These are phyloP conservation scores for Procapra przewalskii DNA, from an alignment of 2,113 vertebrate species.

Conservation along the genomic window DNA sequence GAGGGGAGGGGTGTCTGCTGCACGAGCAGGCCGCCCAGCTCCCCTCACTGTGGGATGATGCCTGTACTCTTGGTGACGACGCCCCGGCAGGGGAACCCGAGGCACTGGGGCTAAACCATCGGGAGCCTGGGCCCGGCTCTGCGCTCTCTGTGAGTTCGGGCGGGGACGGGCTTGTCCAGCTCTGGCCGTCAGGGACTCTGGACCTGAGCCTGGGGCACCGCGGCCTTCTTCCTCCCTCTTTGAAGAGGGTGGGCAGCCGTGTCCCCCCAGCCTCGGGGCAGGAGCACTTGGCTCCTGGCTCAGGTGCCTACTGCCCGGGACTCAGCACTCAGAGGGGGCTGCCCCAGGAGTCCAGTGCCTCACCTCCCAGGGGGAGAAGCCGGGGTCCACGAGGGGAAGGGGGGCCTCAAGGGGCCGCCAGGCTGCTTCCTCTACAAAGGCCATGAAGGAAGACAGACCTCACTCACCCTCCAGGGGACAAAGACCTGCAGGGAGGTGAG, in stretches of 20 bases:
- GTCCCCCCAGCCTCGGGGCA: neutral
- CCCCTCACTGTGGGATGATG: rapidly evolving
- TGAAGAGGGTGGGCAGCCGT: no score
- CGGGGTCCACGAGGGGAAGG: neutral
- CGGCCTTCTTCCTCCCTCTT: neutral
- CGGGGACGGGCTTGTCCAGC: neutral
- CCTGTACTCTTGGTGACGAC: rapidly evolving
- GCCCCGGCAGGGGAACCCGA: rapidly evolving
- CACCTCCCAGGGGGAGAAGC: neutral
- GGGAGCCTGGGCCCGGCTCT: neutral
- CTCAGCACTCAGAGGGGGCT: rapidly evolving
- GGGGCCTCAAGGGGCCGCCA: neutral
- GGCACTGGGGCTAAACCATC: rapidly evolving
- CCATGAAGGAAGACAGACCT: neutral
- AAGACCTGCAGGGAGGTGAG: rapidly evolving
- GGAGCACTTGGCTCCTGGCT: neutral
- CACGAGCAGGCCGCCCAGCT: rapidly evolving
- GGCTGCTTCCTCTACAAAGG: neutral
- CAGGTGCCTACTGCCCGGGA: neutral
- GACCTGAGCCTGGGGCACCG: rapidly evolving
- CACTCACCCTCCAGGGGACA: neutral
- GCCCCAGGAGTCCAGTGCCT: rapidly evolving
- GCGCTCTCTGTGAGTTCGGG: neutral
- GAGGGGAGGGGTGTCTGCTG: no score
- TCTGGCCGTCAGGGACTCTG: neutral